phyloP scores from a whole-genome alignment of 2,113 vertebrate species.

The Cepphus grylle region DNA sequence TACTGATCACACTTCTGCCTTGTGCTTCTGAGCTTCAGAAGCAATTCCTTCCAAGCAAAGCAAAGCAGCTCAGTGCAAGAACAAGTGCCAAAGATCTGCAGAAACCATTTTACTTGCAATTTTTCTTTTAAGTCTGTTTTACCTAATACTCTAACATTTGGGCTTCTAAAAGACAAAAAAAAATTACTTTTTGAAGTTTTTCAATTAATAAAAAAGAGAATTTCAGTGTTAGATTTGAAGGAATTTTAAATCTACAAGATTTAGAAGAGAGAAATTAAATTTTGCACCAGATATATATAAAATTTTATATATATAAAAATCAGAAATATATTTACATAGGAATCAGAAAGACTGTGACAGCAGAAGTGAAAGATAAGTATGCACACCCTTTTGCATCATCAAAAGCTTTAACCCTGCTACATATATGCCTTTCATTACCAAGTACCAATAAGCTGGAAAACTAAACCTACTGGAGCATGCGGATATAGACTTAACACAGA shows the following conservation, averaged over 20 bases:
- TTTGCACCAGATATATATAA: background rate
- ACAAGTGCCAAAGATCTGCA: background rate
- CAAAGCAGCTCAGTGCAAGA: background rate
- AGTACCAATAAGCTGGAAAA: background rate
- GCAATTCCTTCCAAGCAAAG: background rate
- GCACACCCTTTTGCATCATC: background rate
- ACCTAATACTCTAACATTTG: background rate
- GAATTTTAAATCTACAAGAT: background rate
- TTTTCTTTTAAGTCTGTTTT: background rate
- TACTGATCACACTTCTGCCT: background rate
- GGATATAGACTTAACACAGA: background rate
- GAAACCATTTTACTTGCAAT: background rate
- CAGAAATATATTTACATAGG: background rate
- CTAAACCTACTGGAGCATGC: background rate
- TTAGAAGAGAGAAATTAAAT: background rate
- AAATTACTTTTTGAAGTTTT: background rate
- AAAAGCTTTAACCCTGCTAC: background rate
- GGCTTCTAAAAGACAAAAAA: background rate
- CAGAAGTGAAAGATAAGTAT: background rate
- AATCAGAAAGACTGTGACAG: background rate
- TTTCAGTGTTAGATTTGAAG: background rate
- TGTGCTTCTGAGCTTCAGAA: background rate
- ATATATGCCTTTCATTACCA: background rate
- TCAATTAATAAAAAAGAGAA: background rate
- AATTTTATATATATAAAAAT: background rate